Base-by-base conservation (phyloP, 2,888 invertebrate species). In the Trachelus tabidus region DNA sequence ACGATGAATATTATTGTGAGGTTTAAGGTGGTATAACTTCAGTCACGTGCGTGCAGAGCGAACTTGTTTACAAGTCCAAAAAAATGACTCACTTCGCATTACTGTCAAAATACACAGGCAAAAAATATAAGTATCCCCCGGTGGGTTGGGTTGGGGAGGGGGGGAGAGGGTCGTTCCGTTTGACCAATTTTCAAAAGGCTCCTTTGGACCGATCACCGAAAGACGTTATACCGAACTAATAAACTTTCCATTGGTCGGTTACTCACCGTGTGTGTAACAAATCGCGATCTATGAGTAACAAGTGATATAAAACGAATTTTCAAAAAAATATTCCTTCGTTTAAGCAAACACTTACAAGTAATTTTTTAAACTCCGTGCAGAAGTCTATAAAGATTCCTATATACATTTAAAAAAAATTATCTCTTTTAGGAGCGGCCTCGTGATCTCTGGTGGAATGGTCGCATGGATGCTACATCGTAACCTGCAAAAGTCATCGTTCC, bases 341-440 rank as follows among this genome's bases (percentile, higher is more conserved):
- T 6, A 23, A 15, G 6, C 23, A 23, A 40, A 40, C 15, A 23
- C 1, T 40, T 40, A 40, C 15, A 1, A 23, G 15, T 40, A 15
- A 6, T 23, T 56, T 56, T 23, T 23, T 9, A 56, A 40, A 23
- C 40, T 56, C 1, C 40, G 6, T 2, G 0, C 23, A 56, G 23
- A 9, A 56, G 56, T 23, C 56, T 23, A 56, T 23, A 56, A 56
- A 56, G 23, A 1, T 56, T 56, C 1, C 9, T 56, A 23, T 56
- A 23, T 23, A 56, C 2, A 56, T 56, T 23, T 1, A 2, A 23
- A 56, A 6, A 9, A 56, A 23, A 23, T 78, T 77, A 83, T 81
- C 79, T 77, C 79, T 84, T 85, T 74, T 81, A 90, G 90, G 89
- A 81, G 88, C 76, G 82, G 88, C 34, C 31, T 88, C 12, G 11